These are phyloP conservation scores for Leptosomus discolor DNA, from an alignment of 2,113 vertebrate genomes.

Conservation along the genomic window DNA sequence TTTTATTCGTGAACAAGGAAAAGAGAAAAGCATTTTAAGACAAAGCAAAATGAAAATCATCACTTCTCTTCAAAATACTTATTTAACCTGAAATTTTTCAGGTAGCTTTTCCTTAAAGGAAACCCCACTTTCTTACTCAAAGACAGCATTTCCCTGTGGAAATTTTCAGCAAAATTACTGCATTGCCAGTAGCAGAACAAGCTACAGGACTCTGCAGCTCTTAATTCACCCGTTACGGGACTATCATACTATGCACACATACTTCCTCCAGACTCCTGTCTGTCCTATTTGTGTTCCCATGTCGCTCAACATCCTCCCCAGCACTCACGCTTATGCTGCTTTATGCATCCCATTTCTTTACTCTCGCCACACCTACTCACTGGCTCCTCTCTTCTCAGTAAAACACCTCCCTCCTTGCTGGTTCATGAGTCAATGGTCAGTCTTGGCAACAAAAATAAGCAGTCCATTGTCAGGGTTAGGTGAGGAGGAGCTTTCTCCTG, in stretches of 20 bases:
- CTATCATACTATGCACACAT: not conserved
- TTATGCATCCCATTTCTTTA: not conserved
- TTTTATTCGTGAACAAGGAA: not conserved
- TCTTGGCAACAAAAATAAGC: not conserved
- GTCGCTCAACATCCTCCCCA: not conserved
- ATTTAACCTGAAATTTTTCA: not conserved
- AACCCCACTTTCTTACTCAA: not conserved
- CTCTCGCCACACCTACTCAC: accelerated
- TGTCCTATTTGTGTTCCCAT: not conserved
- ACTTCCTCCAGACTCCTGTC: not conserved
- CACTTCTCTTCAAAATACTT: not conserved
- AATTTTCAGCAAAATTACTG: not conserved
- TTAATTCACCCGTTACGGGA: not conserved
- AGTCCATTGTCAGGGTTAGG: not conserved
- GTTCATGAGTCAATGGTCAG: not conserved
- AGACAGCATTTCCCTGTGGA: not conserved
- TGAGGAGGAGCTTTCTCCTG: not conserved
- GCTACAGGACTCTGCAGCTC: not conserved
- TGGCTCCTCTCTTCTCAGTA: not conserved
- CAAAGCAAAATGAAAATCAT: not conserved
- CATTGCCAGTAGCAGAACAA: not conserved
- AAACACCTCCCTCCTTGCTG: not conserved
- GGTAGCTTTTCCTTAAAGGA: not conserved
- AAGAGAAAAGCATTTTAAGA: not conserved
- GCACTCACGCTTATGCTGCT: not conserved